A percentile compares a stretch with the other conserved stretches of the same genome.
Evolutionary conservation across 2,888 invertebrate genomes (phyloP).

Genomic region (Barypeithes pellucidus): DNA sequence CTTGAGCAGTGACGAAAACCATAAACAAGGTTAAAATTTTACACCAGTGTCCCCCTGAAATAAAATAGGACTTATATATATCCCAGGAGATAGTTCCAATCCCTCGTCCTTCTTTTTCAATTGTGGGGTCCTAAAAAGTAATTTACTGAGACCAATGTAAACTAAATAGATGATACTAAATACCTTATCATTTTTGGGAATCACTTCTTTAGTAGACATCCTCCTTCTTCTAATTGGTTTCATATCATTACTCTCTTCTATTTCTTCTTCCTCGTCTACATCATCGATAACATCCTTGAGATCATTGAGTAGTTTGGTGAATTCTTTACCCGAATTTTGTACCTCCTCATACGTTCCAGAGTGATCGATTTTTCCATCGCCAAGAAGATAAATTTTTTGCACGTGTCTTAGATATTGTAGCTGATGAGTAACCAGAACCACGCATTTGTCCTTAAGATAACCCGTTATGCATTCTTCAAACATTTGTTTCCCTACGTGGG

Average conservation of each 20-base stretch:
- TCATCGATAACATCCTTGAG: conserved; percentile 54
- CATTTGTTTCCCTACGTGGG: conserved; percentile 88
- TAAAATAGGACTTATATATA: conserved; percentile 80
- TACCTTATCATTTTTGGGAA: conserved; percentile 58
- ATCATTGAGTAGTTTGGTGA: conserved; percentile 72
- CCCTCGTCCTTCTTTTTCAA: conserved; percentile 75
- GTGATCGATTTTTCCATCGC: conserved; percentile 74
- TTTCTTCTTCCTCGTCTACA: conserved; percentile 60
- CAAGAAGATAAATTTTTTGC: conserved; percentile 73
- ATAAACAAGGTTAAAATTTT: conserved; percentile 61
- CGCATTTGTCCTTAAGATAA: conserved; percentile 78
- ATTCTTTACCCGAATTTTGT: conserved; percentile 81
- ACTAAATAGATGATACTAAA: neutral
- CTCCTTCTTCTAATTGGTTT: conserved; percentile 49
- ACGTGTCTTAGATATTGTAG: conserved; percentile 77
- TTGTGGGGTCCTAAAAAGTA: conserved; percentile 59
- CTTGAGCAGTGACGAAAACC: conserved; percentile 79
- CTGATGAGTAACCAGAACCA: conserved; percentile 84
- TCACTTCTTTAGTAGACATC: conserved; percentile 48
- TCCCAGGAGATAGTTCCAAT: conserved; percentile 73
- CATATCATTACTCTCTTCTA: conserved; percentile 40
- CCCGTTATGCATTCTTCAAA: conserved; percentile 84
- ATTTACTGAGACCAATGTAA: neutral
- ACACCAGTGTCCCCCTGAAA: conserved; percentile 80
- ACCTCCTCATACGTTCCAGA: conserved; percentile 81